A percentile compares a stretch with the other conserved stretches of the same genome.
Evolutionary conservation across 2,888 invertebrate genomes (phyloP).

Genomic region (Imbricaverruca yamaguchii): DNA sequence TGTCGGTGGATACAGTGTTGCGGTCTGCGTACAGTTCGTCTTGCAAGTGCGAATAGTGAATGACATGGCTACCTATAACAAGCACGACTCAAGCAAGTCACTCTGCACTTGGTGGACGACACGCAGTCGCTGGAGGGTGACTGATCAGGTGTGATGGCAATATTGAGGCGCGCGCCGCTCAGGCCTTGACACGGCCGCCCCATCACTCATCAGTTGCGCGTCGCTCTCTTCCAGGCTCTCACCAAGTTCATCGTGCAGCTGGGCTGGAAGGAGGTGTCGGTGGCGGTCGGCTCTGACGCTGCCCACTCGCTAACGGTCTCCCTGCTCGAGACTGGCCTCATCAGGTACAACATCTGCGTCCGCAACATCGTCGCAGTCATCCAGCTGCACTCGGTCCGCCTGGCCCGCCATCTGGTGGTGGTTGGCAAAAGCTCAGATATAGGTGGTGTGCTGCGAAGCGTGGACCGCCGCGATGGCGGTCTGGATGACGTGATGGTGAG

Average conservation of each 20-base stretch:
- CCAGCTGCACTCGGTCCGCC: not conserved
- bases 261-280: not conserved
- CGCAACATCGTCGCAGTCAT: not conserved
- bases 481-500: not conserved
- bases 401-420: constrained; percentile 12
- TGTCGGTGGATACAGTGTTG: too few species aligned
- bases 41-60: too few species aligned
- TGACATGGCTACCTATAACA: too few species aligned
- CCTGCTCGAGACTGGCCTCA: not conserved
- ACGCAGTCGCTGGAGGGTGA: too few species aligned
- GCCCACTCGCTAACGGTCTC: not conserved
- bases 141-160: too few species aligned
- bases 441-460: not conserved
- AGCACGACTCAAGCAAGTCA: too few species aligned
- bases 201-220: too few species aligned
- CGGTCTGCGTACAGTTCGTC: too few species aligned
- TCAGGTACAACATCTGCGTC: constrained; percentile 2
- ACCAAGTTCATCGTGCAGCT: not conserved
- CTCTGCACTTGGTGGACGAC: too few species aligned
- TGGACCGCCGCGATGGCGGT: not conserved
- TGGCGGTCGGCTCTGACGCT: not conserved
- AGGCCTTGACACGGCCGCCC: too few species aligned
- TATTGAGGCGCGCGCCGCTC: too few species aligned
- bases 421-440: not conserved
- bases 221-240: not conserved